Base-by-base conservation (phyloP, 2,888 invertebrate genomes). In the Agrenia bidenticulata region DNA sequence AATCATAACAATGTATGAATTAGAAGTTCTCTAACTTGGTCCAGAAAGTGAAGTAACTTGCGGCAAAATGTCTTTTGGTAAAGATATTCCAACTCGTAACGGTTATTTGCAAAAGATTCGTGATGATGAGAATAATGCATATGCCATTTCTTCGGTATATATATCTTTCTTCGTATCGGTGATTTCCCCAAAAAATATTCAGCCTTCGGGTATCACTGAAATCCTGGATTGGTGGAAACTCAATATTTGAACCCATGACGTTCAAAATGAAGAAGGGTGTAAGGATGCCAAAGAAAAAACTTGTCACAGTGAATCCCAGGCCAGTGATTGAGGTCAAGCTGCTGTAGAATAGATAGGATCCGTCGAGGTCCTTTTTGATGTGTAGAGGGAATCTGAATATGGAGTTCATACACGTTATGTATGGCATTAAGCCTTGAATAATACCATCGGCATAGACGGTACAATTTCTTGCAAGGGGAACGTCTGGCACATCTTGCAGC, bases 31-130 rank as follows among this genome's bases (percentile, higher is more conserved):
- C 57, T 41, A 21, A 57, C 57, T 66, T 66, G 7, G 66, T 63
- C 69, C 69, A 69, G 42, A 58, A 66, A 1, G 69, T 63, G n/a
- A 69, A 41, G n/a, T 69, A 69, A 17, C 19, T 58, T 2, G 63
- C 69, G 2, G 63, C 55, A 26, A 69, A 69, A 27, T 66, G 27
- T 1, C 66, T 39, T 27, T 60, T 41, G 7, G 15, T 41, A 39
- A 56, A 50, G 11, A 53, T 5, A 50, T 63, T 57, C 65, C 65
- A 69, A 19, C 49, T 63, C 62, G 42, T 41, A 27, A 63, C 57
- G 4, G 41, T 63, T 57, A 13, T 27, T 11, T 59, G 62, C 2
- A 58, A 49, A 42, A 66, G 27, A 15, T 41, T 27, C 53, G 62
- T 60, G 2, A 71, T 17, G 32, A 64, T 15, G 19, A 71, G 53